Conservation (phyloP, 2,113 vertebrate genomes). For the Porphyrio hochstetteri region DNA sequence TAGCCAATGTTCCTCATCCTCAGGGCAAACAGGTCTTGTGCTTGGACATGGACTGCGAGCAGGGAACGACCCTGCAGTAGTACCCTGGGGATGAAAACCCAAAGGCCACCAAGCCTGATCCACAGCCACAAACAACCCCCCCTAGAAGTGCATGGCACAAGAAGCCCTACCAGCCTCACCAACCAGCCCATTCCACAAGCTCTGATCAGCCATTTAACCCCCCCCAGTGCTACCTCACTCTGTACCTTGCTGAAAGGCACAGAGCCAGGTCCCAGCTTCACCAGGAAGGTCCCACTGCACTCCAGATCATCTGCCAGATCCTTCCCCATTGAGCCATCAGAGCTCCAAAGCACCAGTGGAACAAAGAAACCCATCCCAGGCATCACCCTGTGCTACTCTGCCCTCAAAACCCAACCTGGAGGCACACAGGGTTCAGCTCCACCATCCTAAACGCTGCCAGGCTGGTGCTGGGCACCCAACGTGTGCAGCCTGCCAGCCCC, state of each 20-base stretch:
- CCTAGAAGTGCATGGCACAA: no score
- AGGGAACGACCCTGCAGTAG: not conserved
- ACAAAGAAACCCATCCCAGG: not conserved
- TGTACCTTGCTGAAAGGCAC: not conserved
- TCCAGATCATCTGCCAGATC: not conserved
- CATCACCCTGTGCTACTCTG: not conserved
- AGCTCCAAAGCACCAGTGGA: not conserved
- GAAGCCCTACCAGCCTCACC: not conserved
- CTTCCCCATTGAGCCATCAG: fast-evolving
- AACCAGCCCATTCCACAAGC: not conserved
- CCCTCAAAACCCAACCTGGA: not conserved
- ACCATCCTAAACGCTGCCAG: fast-evolving
- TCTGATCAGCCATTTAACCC: not conserved
- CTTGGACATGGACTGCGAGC: not conserved
- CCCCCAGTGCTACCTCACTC: not conserved
- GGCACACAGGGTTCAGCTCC: not conserved
- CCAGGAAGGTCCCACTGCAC: not conserved
- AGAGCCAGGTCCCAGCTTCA: not conserved
- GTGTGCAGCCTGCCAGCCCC: not conserved
- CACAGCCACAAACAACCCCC: not conserved
- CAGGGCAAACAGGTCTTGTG: fast-evolving
- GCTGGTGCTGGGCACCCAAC: no score
- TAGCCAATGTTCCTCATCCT: fast-evolving
- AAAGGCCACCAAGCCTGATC: not conserved
- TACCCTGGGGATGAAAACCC: no score